A percentile compares a stretch with the other conserved stretches of the same genome.
phyloP scores from a whole-genome alignment of 2,888 invertebrate species.

The Drosophila rellima region DNA sequence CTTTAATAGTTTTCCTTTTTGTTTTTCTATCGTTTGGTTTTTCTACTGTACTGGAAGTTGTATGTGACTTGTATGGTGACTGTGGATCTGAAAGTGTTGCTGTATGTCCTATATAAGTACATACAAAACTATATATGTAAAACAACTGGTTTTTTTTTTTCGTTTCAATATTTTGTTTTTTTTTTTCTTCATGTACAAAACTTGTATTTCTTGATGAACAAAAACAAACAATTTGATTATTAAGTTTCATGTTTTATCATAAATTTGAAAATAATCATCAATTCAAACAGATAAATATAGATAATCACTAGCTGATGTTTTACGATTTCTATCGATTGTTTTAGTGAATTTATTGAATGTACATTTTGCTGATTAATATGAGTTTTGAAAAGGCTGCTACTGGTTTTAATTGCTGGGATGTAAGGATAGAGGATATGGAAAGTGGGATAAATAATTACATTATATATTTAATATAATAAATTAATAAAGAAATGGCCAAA shows the following conservation, averaged over 20 bases:
- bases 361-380: conserved; percentile 22
- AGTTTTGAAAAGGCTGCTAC: conserved; percentile 45
- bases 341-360: conserved; percentile 17
- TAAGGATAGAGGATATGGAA: not conserved
- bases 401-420: conserved; percentile 25
- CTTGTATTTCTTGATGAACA: conserved; percentile 76
- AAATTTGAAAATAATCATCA: conserved; percentile 75
- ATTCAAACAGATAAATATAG: conserved; percentile 72
- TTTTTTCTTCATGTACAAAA: conserved; percentile 74
- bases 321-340: conserved; percentile 8
- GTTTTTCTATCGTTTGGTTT: conserved; percentile 62
- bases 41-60: conserved; percentile 54
- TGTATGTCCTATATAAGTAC: conserved; percentile 26
- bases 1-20: conserved; percentile 70
- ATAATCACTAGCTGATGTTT: conserved; percentile 56
- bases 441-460: conserved; percentile 22
- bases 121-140: conserved; percentile 51
- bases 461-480: conserved; percentile 35
- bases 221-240: conserved; percentile 79
- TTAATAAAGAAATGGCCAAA: conserved; percentile 23
- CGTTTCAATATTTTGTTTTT: conserved; percentile 67
- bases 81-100: conserved; percentile 4
- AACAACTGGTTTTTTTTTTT: conserved; percentile 61
- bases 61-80: conserved; percentile 27
- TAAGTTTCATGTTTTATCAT: conserved; percentile 63